Base-by-base conservation (phyloP, 2,113 vertebrate genomes). In the Arvicanthis niloticus region DNA sequence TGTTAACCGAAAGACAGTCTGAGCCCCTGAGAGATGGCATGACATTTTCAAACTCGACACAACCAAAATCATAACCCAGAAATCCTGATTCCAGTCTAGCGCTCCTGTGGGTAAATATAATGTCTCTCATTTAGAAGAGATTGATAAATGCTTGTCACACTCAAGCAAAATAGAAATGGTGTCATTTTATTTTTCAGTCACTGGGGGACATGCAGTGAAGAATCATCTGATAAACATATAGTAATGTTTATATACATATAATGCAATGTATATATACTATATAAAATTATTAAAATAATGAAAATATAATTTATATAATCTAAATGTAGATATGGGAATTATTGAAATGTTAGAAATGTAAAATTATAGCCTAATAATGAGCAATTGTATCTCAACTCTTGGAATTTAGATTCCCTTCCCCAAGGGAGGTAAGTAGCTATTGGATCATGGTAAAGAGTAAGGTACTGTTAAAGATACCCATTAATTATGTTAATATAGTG, bases 21-120 rank as follows among this genome's bases (percentile, higher is more conserved):
- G 12, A 75, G 40, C 78, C 26, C 53, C 81, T 53, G 91, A 91
- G 81, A 91, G 31, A 48, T 72, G 53, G 75, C 48, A 51, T 86
- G 62, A 73, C 86, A 87, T 95, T 95, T 93, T 95, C 80, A 42
- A 86, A 34, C 90, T 29, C 81, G 31, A 67, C 80, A 90, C 77
- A 95, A 87, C 45, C 19, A 73, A 77, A 96, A 84, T 87, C 34
- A 51, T 67, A 73, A 90, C 45, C 65, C 81, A 67, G 58, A 86
- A 90, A 21, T 53, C 56, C 24, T 37, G 17, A 92, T 78, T 92
- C 45, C 42, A 86, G n/a, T 42, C 24, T 40, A 58, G 34, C 24
- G 1, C 51, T 75, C 67, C 89, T 87, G 31, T 88, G 67, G 24
- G 58, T 91, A 87, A 87, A 81, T 81, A 68, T 67, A 67, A 73